Evolutionary conservation across 2,888 invertebrate species (phyloP).

Genomic region (Mesorhabditis sp.): DNA sequence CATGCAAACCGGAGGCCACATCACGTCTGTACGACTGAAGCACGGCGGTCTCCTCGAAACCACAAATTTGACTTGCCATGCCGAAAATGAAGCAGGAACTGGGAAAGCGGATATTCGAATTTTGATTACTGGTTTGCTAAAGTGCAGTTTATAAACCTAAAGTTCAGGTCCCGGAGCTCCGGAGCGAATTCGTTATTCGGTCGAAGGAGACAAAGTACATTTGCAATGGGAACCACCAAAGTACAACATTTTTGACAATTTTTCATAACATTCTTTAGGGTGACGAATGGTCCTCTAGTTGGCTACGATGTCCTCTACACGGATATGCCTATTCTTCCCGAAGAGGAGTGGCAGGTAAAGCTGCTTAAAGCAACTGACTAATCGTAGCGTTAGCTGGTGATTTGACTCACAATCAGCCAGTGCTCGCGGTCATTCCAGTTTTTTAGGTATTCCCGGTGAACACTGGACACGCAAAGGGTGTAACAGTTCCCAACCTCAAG

Average conservation of each 20-base stretch:
- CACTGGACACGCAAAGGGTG: constrained; percentile 35
- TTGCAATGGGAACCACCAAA: constrained; percentile 53
- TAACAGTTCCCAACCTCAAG: constrained; percentile 40
- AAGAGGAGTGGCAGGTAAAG: constrained; percentile 42
- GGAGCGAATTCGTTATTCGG: constrained; percentile 49
- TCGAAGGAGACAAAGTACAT: constrained; percentile 50
- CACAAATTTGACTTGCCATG: constrained; percentile 50
- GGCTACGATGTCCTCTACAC: constrained; percentile 55
- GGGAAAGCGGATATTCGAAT: constrained; percentile 2
- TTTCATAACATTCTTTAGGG: constrained; percentile 6
- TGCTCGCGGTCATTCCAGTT: neutral
- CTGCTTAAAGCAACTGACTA: neutral
- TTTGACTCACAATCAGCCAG: neutral
- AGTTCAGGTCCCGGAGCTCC: constrained; percentile 47
- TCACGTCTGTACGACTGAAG: neutral
- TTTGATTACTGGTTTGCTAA: constrained; percentile 27
- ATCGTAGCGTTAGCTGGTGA: neutral
- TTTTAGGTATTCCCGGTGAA: constrained; percentile 30
- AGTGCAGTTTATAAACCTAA: neutral
- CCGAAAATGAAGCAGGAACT: constrained; percentile 56
- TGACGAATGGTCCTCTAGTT: constrained; percentile 52
- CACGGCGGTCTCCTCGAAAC: constrained; percentile 44
- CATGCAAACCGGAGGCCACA: constrained; percentile 32
- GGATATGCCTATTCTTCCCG: constrained; percentile 43
- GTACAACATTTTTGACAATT: neutral